Evolutionary conservation across 2,113 vertebrate species (phyloP).

Genomic region (Takifugu flavidus): DNA sequence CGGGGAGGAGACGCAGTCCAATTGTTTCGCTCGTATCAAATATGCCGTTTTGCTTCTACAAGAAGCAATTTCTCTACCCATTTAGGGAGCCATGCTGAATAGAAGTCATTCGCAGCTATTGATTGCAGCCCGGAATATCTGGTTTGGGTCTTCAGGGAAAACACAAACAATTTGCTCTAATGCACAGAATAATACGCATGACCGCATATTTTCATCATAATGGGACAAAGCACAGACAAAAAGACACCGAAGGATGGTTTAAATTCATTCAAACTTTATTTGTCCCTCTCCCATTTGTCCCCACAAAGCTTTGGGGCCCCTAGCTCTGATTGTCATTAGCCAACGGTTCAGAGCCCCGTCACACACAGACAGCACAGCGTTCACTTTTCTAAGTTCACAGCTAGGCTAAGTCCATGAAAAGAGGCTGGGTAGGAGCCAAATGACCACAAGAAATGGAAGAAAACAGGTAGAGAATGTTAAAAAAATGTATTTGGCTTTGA

Average conservation of each 20-base stretch:
- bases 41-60: conserved; percentile 2
- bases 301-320: conserved; percentile 57
- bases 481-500: not conserved
- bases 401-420: conserved; percentile 23
- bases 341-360: conserved; percentile 29
- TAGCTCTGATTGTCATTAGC: conserved; percentile 69
- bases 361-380: not conserved
- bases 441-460: conserved; percentile 22
- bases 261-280: conserved; percentile 65
- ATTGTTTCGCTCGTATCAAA: conserved; percentile 41
- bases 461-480: conserved; percentile 11
- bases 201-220: not conserved
- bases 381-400: conserved; percentile 17
- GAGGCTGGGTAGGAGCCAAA: conserved; percentile 8
- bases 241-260: conserved; percentile 17
- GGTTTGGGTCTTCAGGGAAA: conserved; percentile 31
- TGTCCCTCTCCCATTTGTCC: conserved; percentile 17
- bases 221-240: conserved; percentile 10
- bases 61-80: conserved; percentile 41
- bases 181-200: conserved; percentile 8
- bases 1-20: not conserved
- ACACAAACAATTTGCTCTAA: not conserved
- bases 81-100: conserved; percentile 9
- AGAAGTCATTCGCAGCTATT: conserved; percentile 38
- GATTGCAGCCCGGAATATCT: conserved; percentile 41